Base-by-base conservation (phyloP, 2,113 vertebrate genomes). In the Prinia subflava region DNA sequence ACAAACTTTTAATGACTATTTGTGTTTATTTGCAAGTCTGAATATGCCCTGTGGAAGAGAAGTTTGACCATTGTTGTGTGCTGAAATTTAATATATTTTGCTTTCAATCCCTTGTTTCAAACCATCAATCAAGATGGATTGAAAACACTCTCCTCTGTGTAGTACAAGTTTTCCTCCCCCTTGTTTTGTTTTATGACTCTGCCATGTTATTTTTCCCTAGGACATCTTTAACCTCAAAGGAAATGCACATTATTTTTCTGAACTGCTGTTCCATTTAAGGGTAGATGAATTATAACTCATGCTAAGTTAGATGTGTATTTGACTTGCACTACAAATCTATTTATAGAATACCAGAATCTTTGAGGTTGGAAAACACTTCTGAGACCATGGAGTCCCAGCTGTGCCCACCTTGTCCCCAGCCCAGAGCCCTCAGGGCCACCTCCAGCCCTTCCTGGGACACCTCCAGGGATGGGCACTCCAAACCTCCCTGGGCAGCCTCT, bases 361-460 rank as follows among this genome's bases (percentile, higher is more conserved):
- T 62, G 12, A 35, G 35, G 22, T 0, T 69, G 35, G 25, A 35
- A 63, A 83, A 69, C 7, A 9, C 4, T 17, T 55, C 12, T 23
- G 30, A 35, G 55, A 1, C 5, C 46, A 30, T 3, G 0, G 3
- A 60, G 16, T 15, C 12, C 24, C 7, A 10, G 7, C 46, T 53
- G 57, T 41, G 1, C 25, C 15, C 39, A 62, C 30, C 62, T 11
- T 62, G 41, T 76, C n/a, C 70, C 79, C 78, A 75, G 39, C 44
- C 52, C 87, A 75, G 70, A 35, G 87, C 70, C 2, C 63, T 76
- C 12, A 49, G 71, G 41, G 79, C 71, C 87, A 42, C 31, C 9
- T 25, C 63, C 55, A 83, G 47, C 9, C 52, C 42, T 57, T 37
- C 59, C 59, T 37, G 12, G 44, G 55, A 7, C 62, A 62, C 41